These are phyloP conservation scores for Oreochromis aureus DNA, from an alignment of 2,113 vertebrate genomes.

Conservation along the genomic window DNA sequence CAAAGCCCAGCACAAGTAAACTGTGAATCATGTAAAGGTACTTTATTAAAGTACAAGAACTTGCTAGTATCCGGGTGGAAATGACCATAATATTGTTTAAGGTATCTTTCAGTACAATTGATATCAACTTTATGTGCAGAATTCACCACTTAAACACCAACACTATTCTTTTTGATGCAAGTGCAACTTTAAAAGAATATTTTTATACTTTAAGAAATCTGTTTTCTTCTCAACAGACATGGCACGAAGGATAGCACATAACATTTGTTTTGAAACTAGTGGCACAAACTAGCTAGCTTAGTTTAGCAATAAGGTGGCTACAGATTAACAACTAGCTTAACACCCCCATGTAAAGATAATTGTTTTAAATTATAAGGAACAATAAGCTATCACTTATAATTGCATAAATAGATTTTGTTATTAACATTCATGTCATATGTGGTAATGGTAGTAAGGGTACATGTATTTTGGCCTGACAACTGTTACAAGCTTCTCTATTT, in stretches of 20 bases:
- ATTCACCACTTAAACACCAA: neutral
- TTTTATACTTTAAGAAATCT: neutral
- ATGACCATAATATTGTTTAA: neutral
- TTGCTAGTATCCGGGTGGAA: neutral
- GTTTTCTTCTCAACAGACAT: neutral
- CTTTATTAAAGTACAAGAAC: neutral
- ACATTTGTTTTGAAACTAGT: neutral
- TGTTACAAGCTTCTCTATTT: neutral
- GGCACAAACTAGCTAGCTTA: neutral
- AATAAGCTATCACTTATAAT: neutral
- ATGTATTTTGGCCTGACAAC: neutral
- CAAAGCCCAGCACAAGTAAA: neutral
- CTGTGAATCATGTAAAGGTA: neutral
- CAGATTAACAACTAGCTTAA: neutral
- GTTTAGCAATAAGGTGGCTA: neutral
- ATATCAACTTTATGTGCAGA: neutral
- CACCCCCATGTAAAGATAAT: neutral
- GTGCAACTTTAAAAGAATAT: neutral
- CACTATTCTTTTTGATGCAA: neutral
- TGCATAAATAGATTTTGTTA: neutral
- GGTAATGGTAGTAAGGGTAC: neutral
- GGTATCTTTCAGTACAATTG: neutral
- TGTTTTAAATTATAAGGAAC: neutral
- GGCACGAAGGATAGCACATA: neutral
- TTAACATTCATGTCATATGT: neutral